Percentiles rank a stretch among this genome's conserved stretches.
Conservation (phyloP, 2,888 invertebrate genomes). For the Carabus problematicus region DNA sequence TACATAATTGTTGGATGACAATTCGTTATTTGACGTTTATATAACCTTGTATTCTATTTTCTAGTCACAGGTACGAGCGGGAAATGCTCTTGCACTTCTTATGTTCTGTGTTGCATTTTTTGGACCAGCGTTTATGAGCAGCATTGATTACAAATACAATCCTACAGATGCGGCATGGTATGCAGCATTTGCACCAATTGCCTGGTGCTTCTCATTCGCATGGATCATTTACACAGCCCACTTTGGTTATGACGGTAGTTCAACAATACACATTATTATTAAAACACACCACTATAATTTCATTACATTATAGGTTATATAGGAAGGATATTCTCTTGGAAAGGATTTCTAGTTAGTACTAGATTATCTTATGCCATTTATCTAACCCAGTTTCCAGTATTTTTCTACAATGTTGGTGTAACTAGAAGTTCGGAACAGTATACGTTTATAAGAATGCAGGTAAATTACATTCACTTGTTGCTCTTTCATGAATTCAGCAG, state of each 20-base stretch:
- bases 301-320: constrained; percentile 49
- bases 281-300: constrained; percentile 11
- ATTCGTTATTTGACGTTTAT: neutral
- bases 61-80: constrained; percentile 62
- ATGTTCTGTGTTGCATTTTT: constrained; percentile 65
- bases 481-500: neutral
- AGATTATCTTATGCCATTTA: constrained; percentile 75
- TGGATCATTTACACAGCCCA: constrained; percentile 73
- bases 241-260: constrained; percentile 65
- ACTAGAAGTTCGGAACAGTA: constrained; percentile 66
- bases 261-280: constrained; percentile 22
- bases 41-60: constrained; percentile 44
- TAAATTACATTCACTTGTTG: constrained; percentile 52
- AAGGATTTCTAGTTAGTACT: constrained; percentile 69
- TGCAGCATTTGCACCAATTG: constrained; percentile 73
- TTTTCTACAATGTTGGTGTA: constrained; percentile 73
- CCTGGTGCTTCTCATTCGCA: constrained; percentile 72
- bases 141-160: constrained; percentile 67
- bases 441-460: constrained; percentile 65
- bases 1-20: constrained; percentile 9
- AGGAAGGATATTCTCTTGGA: constrained; percentile 65
- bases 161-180: constrained; percentile 71
- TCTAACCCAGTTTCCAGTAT: constrained; percentile 74
- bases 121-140: constrained; percentile 71
- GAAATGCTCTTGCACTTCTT: constrained; percentile 64